Evolutionary conservation across 1,140 invertebrate genomes (phyloP).

Genomic region (Neodiprion fabricii): DNA sequence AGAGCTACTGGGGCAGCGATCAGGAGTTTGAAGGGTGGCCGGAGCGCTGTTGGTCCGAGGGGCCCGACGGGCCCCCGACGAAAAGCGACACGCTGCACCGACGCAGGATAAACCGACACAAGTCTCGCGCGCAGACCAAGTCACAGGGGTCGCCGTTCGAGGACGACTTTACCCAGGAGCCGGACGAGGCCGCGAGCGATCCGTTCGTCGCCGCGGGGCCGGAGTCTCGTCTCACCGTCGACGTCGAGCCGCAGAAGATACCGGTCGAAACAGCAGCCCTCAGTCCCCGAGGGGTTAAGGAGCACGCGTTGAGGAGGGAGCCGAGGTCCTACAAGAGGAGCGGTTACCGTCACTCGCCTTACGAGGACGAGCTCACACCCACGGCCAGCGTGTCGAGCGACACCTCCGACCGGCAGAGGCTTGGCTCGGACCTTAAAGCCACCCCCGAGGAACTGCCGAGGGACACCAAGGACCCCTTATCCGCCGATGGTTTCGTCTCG

Average conservation of each 20-base stretch:
- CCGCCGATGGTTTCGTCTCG: slow-evolving; percentile 34
- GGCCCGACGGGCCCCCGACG: slow-evolving; percentile 35
- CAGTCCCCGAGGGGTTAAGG: slow-evolving; percentile 51
- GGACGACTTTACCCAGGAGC: slow-evolving; percentile 69
- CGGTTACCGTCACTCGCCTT: slow-evolving; percentile 66
- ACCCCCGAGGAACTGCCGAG: slow-evolving; percentile 44
- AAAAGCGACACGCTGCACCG: slow-evolving; percentile 55
- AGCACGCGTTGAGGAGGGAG: slow-evolving; percentile 37
- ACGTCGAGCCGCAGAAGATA: slow-evolving; percentile 45
- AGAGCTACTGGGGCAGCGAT: slow-evolving; percentile 58
- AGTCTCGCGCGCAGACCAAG: slow-evolving; percentile 43
- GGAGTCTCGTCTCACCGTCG: slow-evolving; percentile 49
- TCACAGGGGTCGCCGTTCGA: slow-evolving; percentile 72
- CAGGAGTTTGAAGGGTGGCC: slow-evolving; percentile 55
- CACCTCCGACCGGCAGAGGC: slow-evolving; percentile 45
- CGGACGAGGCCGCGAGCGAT: slow-evolving; percentile 41
- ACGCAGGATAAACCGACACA: slow-evolving; percentile 56
- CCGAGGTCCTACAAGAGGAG: slow-evolving; percentile 46
- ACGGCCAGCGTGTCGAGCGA: slow-evolving; percentile 57
- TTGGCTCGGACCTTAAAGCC: slow-evolving; percentile 48
- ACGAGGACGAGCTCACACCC: slow-evolving; percentile 77
- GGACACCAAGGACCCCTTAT: slow-evolving; percentile 38
- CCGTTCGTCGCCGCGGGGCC: slow-evolving; percentile 38
- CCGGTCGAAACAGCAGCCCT: slow-evolving; percentile 37
- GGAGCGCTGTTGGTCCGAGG: slow-evolving; percentile 56